Percentiles rank a stretch among this genome's conserved stretches.
Evolutionary conservation across 2,113 vertebrate species (phyloP).

Genomic region (Crotalus horridus): DNA sequence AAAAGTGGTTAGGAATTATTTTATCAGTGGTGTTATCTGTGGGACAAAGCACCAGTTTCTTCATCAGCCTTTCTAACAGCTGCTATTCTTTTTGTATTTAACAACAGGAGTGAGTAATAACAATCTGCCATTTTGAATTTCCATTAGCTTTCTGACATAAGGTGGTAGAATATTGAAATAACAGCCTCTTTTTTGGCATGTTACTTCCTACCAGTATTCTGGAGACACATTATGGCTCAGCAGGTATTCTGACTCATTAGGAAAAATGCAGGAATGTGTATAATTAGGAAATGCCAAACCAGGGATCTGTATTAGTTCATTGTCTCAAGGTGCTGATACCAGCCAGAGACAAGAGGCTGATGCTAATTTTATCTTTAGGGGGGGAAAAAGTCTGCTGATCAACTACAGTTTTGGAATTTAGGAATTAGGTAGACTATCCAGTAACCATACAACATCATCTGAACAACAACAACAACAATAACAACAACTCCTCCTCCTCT

Average conservation of each 20-base stretch:
- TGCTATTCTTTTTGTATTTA: not conserved
- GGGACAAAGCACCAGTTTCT: not conserved
- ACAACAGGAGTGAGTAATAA: not conserved
- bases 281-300: not conserved
- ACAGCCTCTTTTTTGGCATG: not conserved
- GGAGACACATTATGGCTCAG: not conserved
- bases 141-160: not conserved
- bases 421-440: constrained; percentile 2
- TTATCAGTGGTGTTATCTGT: not conserved
- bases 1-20: not conserved
- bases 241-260: not conserved
- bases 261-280: not conserved
- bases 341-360: not conserved
- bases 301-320: not conserved
- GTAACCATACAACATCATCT: not conserved
- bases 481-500: not conserved
- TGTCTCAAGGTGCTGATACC: not conserved
- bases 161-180: not conserved
- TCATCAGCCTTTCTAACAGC: not conserved
- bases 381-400: constrained; percentile 7
- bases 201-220: not conserved
- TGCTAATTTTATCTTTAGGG: not conserved
- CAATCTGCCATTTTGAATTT: not conserved
- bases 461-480: not conserved
- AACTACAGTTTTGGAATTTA: not conserved